A percentile compares a stretch with the other conserved stretches of the same genome.
These are phyloP conservation scores for Pammene aurita DNA, from an alignment of 2,888 invertebrate genomes.

Conservation along the genomic window DNA sequence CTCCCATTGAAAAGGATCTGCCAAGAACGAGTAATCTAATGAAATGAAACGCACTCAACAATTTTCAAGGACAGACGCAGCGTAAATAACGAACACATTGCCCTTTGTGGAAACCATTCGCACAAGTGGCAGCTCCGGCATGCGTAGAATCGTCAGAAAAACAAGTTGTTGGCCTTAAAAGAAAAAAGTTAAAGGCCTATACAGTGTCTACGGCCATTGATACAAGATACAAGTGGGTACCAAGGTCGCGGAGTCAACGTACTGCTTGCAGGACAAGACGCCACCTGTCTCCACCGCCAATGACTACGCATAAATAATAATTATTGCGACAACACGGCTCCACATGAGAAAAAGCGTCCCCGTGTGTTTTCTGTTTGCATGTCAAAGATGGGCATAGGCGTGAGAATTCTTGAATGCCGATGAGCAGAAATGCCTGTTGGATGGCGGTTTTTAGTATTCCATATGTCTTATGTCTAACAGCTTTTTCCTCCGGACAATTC, in stretches of 20 bases:
- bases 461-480: conserved; percentile 4
- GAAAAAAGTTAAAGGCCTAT: conserved; percentile 65
- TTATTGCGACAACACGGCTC: conserved; percentile 55
- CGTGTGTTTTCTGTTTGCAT: conserved; percentile 47
- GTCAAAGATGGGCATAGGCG: conserved; percentile 52
- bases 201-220: conserved; percentile 68
- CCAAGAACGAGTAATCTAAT: conserved; percentile 13
- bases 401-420: conserved; percentile 48
- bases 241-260: conserved; percentile 78
- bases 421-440: conserved; percentile 42
- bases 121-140: conserved; percentile 30
- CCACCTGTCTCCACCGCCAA: conserved; percentile 72
- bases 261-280: conserved; percentile 64
- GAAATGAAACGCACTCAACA: conserved; percentile 14
- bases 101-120: conserved; percentile 39
- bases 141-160: conserved; percentile 42
- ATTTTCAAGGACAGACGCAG: conserved; percentile 30
- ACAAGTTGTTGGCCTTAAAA: conserved; percentile 67
- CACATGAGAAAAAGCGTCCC: conserved; percentile 49
- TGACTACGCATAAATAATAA: conserved; percentile 60
- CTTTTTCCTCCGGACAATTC: conserved; percentile 7
- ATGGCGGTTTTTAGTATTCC: conserved; percentile 4
- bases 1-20: conserved; percentile 1
- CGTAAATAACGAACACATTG: conserved; percentile 35
- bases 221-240: conserved; percentile 65